These are phyloP conservation scores for Pionites leucogaster DNA, from an alignment of 2,113 vertebrate species.

Conservation along the genomic window DNA sequence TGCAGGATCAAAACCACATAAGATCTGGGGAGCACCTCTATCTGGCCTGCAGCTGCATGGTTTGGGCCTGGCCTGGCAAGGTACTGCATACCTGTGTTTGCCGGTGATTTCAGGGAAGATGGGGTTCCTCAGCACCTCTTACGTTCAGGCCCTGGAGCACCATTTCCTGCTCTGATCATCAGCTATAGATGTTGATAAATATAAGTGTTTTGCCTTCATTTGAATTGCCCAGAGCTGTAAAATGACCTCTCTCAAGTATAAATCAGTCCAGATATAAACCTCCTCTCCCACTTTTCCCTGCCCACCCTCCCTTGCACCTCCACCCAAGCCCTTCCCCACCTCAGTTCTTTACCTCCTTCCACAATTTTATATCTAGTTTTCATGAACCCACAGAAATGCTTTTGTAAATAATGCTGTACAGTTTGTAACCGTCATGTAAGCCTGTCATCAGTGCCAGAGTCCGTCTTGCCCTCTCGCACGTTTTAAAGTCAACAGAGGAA, in stretches of 20 bases:
- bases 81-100: background rate
- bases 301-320: background rate
- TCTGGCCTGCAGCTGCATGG: background rate
- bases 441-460: conserved; percentile 90
- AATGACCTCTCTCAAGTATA: conserved; percentile 37
- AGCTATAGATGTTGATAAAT: conserved; percentile 66
- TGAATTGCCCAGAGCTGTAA: conserved; percentile 57
- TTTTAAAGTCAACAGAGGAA: conserved; percentile 83
- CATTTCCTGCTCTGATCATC: conserved; percentile 57
- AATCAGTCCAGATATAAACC: conserved; percentile 37
- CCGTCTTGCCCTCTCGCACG: conserved; percentile 92
- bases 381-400: conserved; percentile 74
- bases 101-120: conserved; percentile 46
- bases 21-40: background rate
- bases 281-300: conserved; percentile 35
- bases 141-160: conserved; percentile 37
- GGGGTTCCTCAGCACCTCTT: conserved; percentile 43
- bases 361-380: conserved; percentile 72
- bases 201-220: conserved; percentile 61
- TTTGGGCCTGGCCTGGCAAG: background rate
- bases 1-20: conserved; percentile 6
- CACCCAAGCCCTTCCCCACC: background rate
- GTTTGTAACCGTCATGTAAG: conserved; percentile 92
- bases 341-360: conserved; percentile 42
- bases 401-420: conserved; percentile 87